These are phyloP conservation scores for Andrena bucephala DNA, from an alignment of 2,888 invertebrate species.

Conservation along the genomic window DNA sequence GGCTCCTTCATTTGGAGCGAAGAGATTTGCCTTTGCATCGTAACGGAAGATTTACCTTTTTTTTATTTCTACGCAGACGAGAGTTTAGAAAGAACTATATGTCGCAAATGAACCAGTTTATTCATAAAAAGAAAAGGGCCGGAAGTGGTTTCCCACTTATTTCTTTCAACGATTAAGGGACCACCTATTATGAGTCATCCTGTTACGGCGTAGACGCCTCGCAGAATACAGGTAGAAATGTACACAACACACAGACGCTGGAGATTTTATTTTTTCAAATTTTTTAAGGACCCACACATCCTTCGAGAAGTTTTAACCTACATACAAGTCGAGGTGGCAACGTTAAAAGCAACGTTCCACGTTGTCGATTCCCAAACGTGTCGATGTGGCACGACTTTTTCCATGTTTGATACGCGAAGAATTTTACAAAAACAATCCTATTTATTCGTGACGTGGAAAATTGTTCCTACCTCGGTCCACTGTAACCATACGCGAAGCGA, in stretches of 20 bases:
- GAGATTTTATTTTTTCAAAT: slow-evolving; percentile 69
- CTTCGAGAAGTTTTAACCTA: slow-evolving; percentile 28
- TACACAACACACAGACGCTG: slow-evolving; percentile 48
- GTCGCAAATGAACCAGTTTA: background rate
- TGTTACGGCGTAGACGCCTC: slow-evolving; percentile 4
- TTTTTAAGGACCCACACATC: slow-evolving; percentile 53
- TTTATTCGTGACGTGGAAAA: slow-evolving; percentile 18
- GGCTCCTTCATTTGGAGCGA: background rate
- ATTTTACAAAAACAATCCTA: slow-evolving; percentile 3
- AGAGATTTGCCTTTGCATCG: background rate
- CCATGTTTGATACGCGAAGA: background rate
- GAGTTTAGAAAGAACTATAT: background rate
- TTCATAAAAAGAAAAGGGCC: background rate
- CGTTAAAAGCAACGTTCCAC: slow-evolving; percentile 21
- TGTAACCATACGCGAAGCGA: slow-evolving; percentile 21
- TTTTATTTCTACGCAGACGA: background rate
- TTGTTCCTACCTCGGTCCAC: slow-evolving; percentile 52
- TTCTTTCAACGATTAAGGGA: background rate
- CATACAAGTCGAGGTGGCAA: slow-evolving; percentile 21
- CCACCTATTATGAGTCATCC: background rate
- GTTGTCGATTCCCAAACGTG: slow-evolving; percentile 6
- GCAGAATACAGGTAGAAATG: slow-evolving; percentile 54
- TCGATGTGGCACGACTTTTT: background rate
- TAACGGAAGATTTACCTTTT: background rate
- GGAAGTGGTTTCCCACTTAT: background rate